Percentiles rank a stretch among this genome's conserved stretches.
Conservation (phyloP, 2,888 invertebrate species). For the Mechanitis mazaeus region DNA sequence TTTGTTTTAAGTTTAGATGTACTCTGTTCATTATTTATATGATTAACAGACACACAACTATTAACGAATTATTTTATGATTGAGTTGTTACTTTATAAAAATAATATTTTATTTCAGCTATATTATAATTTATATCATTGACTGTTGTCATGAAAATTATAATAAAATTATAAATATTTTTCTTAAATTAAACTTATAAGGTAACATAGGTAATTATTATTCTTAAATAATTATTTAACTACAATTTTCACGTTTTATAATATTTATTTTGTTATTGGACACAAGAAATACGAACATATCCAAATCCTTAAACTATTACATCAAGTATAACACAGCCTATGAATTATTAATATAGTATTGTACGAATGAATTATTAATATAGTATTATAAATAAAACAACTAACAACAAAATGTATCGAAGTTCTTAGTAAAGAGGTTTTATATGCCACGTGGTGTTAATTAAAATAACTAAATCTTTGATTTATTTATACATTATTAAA, state of each 20-base stretch:
- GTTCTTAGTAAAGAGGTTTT: neutral
- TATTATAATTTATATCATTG: too few relatives aligned
- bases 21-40: too few relatives aligned
- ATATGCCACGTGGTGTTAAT: too few relatives aligned
- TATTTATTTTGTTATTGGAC: slow-evolving; percentile 3
- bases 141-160: neutral
- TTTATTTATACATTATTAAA: too few relatives aligned
- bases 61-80: too few relatives aligned
- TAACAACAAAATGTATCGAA: neutral
- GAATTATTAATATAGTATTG: slow-evolving; percentile 48
- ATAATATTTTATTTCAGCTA: too few relatives aligned
- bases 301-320: slow-evolving; percentile 38
- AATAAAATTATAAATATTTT: neutral
- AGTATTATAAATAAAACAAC: slow-evolving; percentile 19
- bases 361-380: slow-evolving; percentile 25
- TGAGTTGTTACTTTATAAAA: too few relatives aligned
- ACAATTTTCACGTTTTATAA: neutral
- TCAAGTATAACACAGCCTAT: slow-evolving; percentile 37
- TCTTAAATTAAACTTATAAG: too few relatives aligned
- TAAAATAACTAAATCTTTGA: too few relatives aligned
- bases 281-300: slow-evolving; percentile 13
- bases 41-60: too few relatives aligned
- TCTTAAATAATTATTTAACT: neutral
- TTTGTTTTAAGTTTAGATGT: too few relatives aligned
- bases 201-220: too few relatives aligned